phyloP scores from a whole-genome alignment of 1,140 invertebrate species.

The Drosophila miranda region DNA sequence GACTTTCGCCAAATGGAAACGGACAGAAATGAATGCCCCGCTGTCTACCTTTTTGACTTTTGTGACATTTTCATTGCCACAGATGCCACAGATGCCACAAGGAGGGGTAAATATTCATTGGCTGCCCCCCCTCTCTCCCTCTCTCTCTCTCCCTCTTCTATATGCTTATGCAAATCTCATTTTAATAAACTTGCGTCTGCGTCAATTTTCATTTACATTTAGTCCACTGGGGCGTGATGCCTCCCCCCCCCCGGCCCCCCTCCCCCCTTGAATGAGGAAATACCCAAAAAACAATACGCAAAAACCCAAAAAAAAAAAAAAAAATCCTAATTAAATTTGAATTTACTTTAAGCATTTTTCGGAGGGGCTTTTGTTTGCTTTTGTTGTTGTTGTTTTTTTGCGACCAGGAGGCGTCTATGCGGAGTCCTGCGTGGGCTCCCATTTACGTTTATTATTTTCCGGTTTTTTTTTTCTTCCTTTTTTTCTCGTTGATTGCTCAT shows the following conservation, averaged over 20 bases:
- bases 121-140: not conserved
- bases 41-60: slow-evolving; percentile 48
- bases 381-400: slow-evolving; percentile 65
- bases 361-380: slow-evolving; percentile 67
- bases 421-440: slow-evolving; percentile 29
- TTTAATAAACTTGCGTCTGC: slow-evolving; percentile 77
- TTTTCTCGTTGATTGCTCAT: slow-evolving; percentile 67
- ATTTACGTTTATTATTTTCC: slow-evolving; percentile 66
- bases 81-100: slow-evolving; percentile 35
- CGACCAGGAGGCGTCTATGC: not conserved
- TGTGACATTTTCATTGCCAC: slow-evolving; percentile 53
- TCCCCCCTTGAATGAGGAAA: not conserved
- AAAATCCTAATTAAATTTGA: slow-evolving; percentile 80
- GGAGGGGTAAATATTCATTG: slow-evolving; percentile 37
- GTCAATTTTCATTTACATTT: slow-evolving; percentile 79
- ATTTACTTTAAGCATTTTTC: slow-evolving; percentile 77
- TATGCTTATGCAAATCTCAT: slow-evolving; percentile 77
- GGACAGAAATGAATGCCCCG: slow-evolving; percentile 62
- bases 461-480: slow-evolving; percentile 36
- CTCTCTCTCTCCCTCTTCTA: slow-evolving; percentile 3
- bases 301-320: slow-evolving; percentile 46
- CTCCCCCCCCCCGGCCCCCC: not conserved
- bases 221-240: slow-evolving; percentile 58
- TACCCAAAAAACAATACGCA: slow-evolving; percentile 30
- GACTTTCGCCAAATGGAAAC: slow-evolving; percentile 57